phyloP scores from a whole-genome alignment of 1,140 invertebrate species.

The Zeugodacus cucurbitae region DNA sequence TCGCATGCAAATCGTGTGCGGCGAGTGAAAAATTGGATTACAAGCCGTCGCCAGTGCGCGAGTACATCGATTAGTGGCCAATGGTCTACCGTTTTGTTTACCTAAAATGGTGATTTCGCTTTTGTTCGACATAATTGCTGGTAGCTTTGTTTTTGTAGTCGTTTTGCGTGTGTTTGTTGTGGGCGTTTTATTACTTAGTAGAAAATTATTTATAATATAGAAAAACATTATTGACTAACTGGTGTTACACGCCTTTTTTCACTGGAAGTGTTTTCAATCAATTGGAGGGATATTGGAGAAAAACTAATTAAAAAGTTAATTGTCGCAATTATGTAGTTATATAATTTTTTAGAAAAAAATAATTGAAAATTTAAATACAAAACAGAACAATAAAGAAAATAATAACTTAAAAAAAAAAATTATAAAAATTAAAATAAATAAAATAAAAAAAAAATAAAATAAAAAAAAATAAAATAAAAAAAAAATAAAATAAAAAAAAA shows the following conservation, averaged over 20 bases:
- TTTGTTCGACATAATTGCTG: slow-evolving; percentile 1
- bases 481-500: neutral
- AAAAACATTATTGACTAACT: neutral
- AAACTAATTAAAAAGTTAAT: neutral
- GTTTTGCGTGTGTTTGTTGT: neutral
- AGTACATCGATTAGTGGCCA: slow-evolving; percentile 18
- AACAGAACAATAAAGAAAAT: neutral
- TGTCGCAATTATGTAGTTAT: neutral
- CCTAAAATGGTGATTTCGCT: neutral
- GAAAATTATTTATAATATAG: neutral
- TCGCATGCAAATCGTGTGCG: neutral
- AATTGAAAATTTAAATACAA: neutral
- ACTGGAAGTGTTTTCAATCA: neutral
- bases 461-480: neutral
- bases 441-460: neutral
- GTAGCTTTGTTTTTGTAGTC: neutral
- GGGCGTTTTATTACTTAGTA: neutral
- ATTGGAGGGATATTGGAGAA: neutral
- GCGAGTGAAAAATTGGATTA: slow-evolving; percentile 11
- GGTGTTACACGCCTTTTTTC: neutral
- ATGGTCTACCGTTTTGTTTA: slow-evolving; percentile 14
- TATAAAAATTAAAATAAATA: neutral
- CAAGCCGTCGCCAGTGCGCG: neutral
- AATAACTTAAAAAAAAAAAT: too few species aligned
- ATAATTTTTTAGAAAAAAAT: neutral